These are phyloP conservation scores for Felis chaus DNA, from an alignment of 2,113 vertebrate genomes.

Conservation along the genomic window DNA sequence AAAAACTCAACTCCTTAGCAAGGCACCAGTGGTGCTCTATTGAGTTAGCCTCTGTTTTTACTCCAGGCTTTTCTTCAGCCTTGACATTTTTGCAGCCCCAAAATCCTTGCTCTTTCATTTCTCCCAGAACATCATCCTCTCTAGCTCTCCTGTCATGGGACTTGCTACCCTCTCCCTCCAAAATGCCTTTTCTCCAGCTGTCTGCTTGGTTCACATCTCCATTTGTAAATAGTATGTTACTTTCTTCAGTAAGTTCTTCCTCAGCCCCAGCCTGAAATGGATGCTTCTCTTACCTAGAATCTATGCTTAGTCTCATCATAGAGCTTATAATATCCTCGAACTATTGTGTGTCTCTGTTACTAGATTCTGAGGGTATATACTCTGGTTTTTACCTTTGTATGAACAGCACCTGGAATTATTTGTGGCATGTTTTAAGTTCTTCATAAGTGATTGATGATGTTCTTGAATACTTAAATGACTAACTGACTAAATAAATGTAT, in stretches of 20 bases:
- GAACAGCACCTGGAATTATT: neutral
- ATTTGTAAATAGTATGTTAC: neutral
- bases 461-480: neutral
- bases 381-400: neutral
- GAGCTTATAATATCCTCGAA: accelerated
- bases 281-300: neutral
- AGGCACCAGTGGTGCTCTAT: neutral
- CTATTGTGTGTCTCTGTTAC: neutral
- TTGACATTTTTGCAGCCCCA: neutral
- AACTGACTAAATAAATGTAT: neutral
- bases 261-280: neutral
- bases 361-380: neutral
- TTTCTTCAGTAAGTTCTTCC: neutral
- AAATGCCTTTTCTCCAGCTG: neutral
- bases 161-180: neutral
- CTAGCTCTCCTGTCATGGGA: accelerated
- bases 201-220: neutral
- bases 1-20: neutral
- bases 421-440: neutral
- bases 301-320: neutral
- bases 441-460: neutral
- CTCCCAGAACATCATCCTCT: accelerated
- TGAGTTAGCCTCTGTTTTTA: neutral
- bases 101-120: neutral
- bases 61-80: neutral